These are phyloP conservation scores for Meiosimyza platycephala DNA, from an alignment of 2,888 invertebrate species.

Conservation along the genomic window DNA sequence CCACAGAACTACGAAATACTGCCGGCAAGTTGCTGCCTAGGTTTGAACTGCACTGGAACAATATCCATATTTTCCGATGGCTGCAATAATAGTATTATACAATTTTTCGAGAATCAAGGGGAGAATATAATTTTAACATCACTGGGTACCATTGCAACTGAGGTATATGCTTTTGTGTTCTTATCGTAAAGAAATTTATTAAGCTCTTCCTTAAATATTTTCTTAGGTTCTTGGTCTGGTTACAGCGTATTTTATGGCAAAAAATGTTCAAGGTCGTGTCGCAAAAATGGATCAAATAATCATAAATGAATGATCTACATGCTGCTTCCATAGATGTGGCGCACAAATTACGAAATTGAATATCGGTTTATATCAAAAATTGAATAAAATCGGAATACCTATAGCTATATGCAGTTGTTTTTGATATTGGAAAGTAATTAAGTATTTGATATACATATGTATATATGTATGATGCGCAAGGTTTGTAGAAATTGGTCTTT, in stretches of 20 bases:
- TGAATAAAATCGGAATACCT: too few species aligned
- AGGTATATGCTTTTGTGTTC: conserved; percentile 45
- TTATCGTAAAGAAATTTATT: not conserved
- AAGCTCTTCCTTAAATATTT: not conserved
- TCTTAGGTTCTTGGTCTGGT: conserved; percentile 46
- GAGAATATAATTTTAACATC: conserved; percentile 47
- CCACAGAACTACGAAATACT: conserved; percentile 57
- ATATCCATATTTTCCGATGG: conserved; percentile 54
- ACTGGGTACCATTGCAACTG: conserved; percentile 47
- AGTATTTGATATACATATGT: too few species aligned
- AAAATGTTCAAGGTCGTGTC: conserved; percentile 38
- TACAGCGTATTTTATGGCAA: conserved; percentile 47
- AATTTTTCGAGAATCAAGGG: conserved; percentile 46
- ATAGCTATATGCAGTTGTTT: too few species aligned
- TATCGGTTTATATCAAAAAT: too few species aligned
- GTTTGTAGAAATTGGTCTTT: too few species aligned
- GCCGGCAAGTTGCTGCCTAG: conserved; percentile 57
- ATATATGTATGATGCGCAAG: too few species aligned
- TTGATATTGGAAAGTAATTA: too few species aligned
- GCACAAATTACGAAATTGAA: too few species aligned
- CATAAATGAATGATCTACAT: conserved; percentile 42
- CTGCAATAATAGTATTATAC: conserved; percentile 46
- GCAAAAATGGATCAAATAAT: conserved; percentile 44
- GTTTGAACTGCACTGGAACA: conserved; percentile 52
- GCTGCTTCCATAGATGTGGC: too few species aligned